Conservation (phyloP, 2,797 vertebrate species). For the Sphenopsis melanotis region DNA sequence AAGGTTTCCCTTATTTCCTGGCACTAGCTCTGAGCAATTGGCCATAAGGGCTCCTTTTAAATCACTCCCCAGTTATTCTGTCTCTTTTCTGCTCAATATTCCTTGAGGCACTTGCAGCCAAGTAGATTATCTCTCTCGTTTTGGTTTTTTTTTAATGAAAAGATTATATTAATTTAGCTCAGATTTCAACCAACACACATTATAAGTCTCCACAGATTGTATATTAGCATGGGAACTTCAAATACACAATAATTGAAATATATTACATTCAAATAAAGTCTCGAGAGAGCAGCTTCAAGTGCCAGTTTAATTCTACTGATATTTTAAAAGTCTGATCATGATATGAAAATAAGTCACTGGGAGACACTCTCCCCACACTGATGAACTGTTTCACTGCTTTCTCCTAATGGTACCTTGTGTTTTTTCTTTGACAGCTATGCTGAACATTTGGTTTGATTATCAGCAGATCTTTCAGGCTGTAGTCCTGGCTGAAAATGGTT, state of each 20-base stretch:
- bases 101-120: conserved; percentile 46
- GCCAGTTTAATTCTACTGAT: neutral
- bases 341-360: neutral
- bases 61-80: conserved; percentile 58
- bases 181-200: conserved; percentile 52
- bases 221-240: conserved; percentile 44
- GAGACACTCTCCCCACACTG: neutral
- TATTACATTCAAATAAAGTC: conserved; percentile 13
- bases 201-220: conserved; percentile 45
- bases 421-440: neutral
- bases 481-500: neutral
- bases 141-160: neutral
- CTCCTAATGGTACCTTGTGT: neutral
- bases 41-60: conserved; percentile 50
- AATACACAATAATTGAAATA: conserved; percentile 46
- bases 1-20: conserved; percentile 64
- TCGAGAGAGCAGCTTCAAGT: conserved; percentile 27
- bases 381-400: neutral
- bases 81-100: conserved; percentile 36
- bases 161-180: conserved; percentile 48
- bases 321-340: neutral
- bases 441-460: neutral
- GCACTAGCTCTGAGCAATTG: conserved; percentile 54
- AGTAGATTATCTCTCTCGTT: conserved; percentile 21
- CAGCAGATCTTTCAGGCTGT: neutral